A percentile compares a stretch with the other conserved stretches of the same genome.
Evolutionary conservation across 2,113 vertebrate genomes (phyloP).

Genomic region (Piprites chloris): DNA sequence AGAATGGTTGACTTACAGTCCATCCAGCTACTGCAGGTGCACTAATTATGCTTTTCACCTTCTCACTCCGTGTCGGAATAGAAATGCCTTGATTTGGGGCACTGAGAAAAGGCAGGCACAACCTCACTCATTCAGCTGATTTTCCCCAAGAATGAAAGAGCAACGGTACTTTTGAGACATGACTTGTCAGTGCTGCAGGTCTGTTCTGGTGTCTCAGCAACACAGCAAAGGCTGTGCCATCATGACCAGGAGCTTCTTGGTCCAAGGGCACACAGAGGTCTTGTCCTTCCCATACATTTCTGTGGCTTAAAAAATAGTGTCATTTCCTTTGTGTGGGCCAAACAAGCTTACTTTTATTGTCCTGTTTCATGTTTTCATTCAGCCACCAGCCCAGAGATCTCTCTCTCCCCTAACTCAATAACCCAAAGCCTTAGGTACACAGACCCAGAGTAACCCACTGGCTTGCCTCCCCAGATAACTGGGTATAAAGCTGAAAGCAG

Average conservation of each 20-base stretch:
- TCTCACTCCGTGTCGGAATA: constrained; percentile 11
- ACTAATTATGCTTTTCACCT: constrained; percentile 59
- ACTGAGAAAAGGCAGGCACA: constrained; percentile 18
- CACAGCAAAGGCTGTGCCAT: not conserved
- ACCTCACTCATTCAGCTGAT: constrained; percentile 5
- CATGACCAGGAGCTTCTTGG: not conserved
- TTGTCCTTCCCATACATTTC: not conserved
- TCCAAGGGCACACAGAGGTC: not conserved
- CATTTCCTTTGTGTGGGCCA: not conserved
- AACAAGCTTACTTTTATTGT: not conserved
- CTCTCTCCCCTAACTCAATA: not conserved
- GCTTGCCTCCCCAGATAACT: not conserved
- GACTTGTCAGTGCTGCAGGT: not conserved
- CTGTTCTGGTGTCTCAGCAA: not conserved
- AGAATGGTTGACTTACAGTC: constrained; percentile 37
- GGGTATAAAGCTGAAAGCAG: not conserved
- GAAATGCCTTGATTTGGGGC: constrained; percentile 26
- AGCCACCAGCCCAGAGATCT: not conserved
- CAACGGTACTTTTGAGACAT: not conserved
- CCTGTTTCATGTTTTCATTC: not conserved
- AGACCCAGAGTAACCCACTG: not conserved
- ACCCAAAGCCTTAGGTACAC: accelerated
- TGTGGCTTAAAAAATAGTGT: not conserved
- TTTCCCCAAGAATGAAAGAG: constrained; percentile 27
- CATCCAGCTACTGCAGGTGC: constrained; percentile 23